Evolutionary conservation across 2,797 vertebrate species (phyloP), one percentile per base, ranked within the genome.

Genomic region (Buceros bicornis): DNA sequence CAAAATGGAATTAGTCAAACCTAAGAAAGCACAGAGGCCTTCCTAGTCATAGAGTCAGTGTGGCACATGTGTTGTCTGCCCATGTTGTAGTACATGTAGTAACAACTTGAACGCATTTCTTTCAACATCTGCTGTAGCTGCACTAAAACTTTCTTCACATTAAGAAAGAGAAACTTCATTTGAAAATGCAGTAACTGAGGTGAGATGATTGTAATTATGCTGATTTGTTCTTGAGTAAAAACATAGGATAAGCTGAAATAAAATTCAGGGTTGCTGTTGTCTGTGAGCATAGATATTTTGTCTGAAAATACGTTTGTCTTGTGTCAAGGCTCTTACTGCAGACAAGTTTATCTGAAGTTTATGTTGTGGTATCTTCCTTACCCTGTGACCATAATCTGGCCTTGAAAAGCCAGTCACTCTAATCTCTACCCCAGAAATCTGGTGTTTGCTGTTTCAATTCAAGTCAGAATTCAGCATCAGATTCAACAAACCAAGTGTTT

Each of bases 101-200:
- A 69, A 31, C 6, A 47, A 20, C 12, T 60, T 64, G 28, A 79
- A 19, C 14, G 45, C 4, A 20, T 53, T 19, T 7, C 15, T 82
- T 78, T 72, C 56, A 71, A 1, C 7, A 10, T 69, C 66, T 92
- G 8, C 42, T 91, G 16, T 71, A 12, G 71, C n/a, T 87, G 45
- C 64, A 17, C 87, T 85, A 94, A 73, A 85, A 24, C 64, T 77
- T 96, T 58, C 65, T 96, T 58, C 65, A 4, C 45, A 64, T 80
- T 73, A 78, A 83, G 43, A 87, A 92, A 29, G 6, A 16, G 33
- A 95, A 74, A 42, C 13, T 56, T 87, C 6, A 50, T 53, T 88
- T 53, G 83, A 89, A 90, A 57, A 51, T 50, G 26, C 35, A 65
- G 61, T 92, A 73, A 74, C 53, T 82, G 74, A 86, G 62, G 35